phyloP scores from a whole-genome alignment of 2,113 vertebrate genomes.

The Rhynchopsitta pachyrhyncha region DNA sequence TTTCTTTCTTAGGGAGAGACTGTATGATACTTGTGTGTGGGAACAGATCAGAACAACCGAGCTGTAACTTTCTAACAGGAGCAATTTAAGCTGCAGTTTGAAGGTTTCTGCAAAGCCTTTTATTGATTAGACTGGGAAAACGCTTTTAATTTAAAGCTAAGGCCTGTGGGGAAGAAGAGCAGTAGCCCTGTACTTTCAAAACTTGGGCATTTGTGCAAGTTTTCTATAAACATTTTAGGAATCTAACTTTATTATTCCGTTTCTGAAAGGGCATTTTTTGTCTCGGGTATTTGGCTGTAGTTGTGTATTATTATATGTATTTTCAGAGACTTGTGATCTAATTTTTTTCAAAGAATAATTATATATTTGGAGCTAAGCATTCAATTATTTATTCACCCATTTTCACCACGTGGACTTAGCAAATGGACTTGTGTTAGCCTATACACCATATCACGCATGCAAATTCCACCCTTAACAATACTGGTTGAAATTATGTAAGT shows the following conservation, averaged over 20 bases:
- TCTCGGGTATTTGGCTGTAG: slow-evolving; percentile 12
- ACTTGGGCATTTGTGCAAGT: neutral
- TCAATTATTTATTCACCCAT: slow-evolving; percentile 63
- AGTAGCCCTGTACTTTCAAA: neutral
- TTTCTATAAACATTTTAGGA: slow-evolving; percentile 18
- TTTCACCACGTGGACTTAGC: slow-evolving; percentile 42
- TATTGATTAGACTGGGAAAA: neutral
- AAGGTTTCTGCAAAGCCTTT: neutral
- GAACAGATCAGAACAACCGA: neutral
- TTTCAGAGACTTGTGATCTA: slow-evolving; percentile 10
- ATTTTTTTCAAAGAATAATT: slow-evolving; percentile 54
- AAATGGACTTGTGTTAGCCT: slow-evolving; percentile 59
- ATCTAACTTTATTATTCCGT: neutral
- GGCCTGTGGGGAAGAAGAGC: neutral
- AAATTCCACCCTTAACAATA: slow-evolving; percentile 59
- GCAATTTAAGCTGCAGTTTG: neutral
- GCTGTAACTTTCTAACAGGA: neutral
- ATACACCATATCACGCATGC: slow-evolving; percentile 44
- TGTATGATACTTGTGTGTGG: neutral
- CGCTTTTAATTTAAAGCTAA: neutral
- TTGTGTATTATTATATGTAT: slow-evolving; percentile 53
- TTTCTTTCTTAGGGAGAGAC: neutral
- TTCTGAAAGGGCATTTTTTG: slow-evolving; percentile 31
- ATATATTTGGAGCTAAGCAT: slow-evolving; percentile 46
- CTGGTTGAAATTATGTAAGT: slow-evolving; percentile 56